Percentiles rank a stretch among this genome's conserved stretches.
phyloP scores from a whole-genome alignment of 2,888 invertebrate genomes.

The Meteorus colon region DNA sequence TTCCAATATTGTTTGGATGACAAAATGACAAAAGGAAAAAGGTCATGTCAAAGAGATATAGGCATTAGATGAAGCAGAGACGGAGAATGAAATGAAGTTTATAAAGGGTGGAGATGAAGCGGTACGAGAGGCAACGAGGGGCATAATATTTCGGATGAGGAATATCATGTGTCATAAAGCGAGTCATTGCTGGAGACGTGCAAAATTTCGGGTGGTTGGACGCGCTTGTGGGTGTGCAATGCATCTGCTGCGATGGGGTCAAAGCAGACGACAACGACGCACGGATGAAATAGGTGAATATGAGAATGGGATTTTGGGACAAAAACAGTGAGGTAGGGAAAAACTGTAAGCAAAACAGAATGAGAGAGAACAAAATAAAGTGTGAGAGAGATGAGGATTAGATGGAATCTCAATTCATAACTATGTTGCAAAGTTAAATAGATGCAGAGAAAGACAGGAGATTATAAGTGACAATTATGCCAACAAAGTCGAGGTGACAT shows the following conservation, averaged over 20 bases:
- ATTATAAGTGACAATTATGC: not conserved
- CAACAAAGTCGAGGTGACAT: not conserved
- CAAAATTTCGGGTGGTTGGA: conserved; percentile 39
- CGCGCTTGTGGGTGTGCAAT: conserved; percentile 31
- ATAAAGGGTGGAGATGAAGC: conserved; percentile 14
- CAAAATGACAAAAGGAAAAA: conserved; percentile 6
- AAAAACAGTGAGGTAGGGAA: conserved; percentile 43
- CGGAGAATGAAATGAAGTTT: conserved; percentile 7
- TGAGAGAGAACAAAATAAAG: too few relatives aligned
- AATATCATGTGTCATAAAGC: conserved; percentile 69
- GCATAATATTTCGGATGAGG: conserved; percentile 66
- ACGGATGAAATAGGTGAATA: conserved; percentile 5
- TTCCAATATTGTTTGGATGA: conserved; percentile 55
- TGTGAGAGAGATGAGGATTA: conserved; percentile 16
- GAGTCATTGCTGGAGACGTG: conserved; percentile 38
- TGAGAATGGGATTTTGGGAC: conserved; percentile 7
- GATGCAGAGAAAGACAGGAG: not conserved
- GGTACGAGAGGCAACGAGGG: conserved; percentile 32
- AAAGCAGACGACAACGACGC: conserved; percentile 10
- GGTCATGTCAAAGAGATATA: not conserved
- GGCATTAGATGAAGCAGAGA: not conserved
- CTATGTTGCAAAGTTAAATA: not conserved
- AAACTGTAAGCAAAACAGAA: too few relatives aligned
- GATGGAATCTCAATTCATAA: conserved; percentile 11
- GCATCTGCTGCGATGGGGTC: conserved; percentile 14